Evolutionary conservation across 1,140 invertebrate species (phyloP).

Genomic region (Lasaia peninsularis): DNA sequence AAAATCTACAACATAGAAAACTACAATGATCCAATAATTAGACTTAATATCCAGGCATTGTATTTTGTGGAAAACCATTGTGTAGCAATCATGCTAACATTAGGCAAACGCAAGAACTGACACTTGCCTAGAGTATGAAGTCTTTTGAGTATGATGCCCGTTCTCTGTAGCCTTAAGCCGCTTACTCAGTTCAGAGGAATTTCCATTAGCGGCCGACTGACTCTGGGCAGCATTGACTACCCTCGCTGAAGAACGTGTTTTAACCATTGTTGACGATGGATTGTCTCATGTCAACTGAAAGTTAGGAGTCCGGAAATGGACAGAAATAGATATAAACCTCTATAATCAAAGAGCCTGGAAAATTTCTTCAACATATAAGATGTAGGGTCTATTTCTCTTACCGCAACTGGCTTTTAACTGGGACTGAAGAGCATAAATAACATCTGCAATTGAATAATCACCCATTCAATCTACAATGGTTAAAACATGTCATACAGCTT

Average conservation of each 20-base stretch:
- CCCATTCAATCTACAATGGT: conserved; percentile 72
- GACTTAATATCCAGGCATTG: background rate
- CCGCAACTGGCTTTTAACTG: conserved; percentile 35
- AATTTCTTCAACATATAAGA: conserved; percentile 56
- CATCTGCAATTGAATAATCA: conserved; percentile 74
- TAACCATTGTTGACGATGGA: conserved; percentile 74
- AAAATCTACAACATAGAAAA: no score
- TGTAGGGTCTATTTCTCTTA: conserved; percentile 70
- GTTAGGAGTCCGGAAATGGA: conserved; percentile 67
- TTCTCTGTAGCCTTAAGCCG: conserved; percentile 62
- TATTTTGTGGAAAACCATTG: background rate
- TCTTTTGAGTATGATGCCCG: conserved; percentile 57
- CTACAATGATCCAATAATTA: background rate
- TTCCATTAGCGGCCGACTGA: conserved; percentile 65
- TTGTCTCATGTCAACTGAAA: conserved; percentile 74
- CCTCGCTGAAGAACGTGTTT: conserved; percentile 75
- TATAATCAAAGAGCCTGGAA: conserved; percentile 57
- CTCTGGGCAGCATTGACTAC: conserved; percentile 62
- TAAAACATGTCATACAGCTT: conserved; percentile 75
- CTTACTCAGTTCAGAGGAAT: conserved; percentile 60
- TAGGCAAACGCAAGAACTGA: conserved; percentile 48
- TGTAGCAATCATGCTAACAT: conserved; percentile 39
- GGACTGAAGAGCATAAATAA: conserved; percentile 51
- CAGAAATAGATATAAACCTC: conserved; percentile 50
- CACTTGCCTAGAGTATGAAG: conserved; percentile 58